Percentiles rank a stretch among this genome's conserved stretches.
Conservation (phyloP, 2,113 vertebrate genomes). For the Podocnemis expansa region DNA sequence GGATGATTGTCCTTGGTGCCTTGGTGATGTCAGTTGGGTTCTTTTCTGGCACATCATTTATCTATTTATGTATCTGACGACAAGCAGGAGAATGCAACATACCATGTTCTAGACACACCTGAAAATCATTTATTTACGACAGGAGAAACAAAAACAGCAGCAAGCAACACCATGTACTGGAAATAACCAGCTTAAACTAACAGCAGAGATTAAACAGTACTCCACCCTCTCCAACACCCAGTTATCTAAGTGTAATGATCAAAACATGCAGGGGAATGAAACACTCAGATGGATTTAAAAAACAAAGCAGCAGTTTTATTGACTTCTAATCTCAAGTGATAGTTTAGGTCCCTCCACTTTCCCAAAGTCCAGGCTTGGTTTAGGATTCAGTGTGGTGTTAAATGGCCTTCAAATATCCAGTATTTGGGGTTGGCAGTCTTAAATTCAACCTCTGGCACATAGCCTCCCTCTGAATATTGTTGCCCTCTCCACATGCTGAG, state of each 20-base stretch:
- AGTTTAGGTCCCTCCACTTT: neutral
- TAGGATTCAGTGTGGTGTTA: neutral
- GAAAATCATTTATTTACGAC: neutral
- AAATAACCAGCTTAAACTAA: neutral
- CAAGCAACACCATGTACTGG: neutral
- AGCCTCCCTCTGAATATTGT: neutral
- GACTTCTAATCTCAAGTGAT: too few species aligned
- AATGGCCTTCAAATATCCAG: neutral
- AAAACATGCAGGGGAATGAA: neutral
- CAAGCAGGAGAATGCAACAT: neutral
- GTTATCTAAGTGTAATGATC: neutral
- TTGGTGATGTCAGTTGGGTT: neutral
- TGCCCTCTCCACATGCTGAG: neutral
- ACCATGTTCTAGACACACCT: neutral
- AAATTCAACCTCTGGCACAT: neutral
- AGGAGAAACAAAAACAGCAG: neutral
- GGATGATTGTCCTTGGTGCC: neutral
- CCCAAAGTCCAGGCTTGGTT: neutral
- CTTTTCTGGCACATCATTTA: neutral
- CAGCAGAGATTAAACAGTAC: neutral
- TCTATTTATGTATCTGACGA: too few species aligned
- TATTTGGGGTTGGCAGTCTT: neutral
- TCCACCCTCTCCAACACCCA: neutral
- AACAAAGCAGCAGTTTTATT: neutral
- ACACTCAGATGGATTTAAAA: neutral